These are phyloP conservation scores for Callyntrura sp. DNA, from an alignment of 2,888 invertebrate genomes.

Conservation along the genomic window DNA sequence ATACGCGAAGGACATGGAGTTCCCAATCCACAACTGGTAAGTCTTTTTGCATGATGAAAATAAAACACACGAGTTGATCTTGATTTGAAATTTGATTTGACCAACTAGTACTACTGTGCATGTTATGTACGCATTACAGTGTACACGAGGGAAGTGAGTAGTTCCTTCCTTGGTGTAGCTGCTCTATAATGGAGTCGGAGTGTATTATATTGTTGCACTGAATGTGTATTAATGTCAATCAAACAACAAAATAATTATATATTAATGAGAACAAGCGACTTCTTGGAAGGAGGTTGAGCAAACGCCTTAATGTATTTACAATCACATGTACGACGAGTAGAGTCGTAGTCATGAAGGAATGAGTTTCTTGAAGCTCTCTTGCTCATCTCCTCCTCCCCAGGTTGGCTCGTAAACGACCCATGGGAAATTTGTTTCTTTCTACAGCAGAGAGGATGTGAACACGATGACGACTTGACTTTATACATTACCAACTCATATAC, in stretches of 20 bases:
- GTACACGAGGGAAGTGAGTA: not conserved
- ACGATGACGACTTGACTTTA: not conserved
- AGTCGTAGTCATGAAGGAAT: not conserved
- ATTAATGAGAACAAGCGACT: not conserved
- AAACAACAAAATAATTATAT: conserved; percentile 22
- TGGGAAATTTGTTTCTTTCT: conserved; percentile 19
- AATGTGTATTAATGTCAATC: conserved; percentile 24
- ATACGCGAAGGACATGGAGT: conserved; percentile 82
- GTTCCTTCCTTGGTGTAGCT: too few species aligned
- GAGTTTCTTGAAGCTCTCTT: not conserved
- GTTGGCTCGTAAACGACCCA: conserved; percentile 44
- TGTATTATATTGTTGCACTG: not conserved
- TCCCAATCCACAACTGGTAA: conserved; percentile 83
- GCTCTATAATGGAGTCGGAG: not conserved
- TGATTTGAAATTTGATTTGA: not conserved
- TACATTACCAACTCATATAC: not conserved
- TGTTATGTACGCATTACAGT: not conserved
- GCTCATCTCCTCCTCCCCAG: not conserved
- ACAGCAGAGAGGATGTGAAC: conserved; percentile 26
- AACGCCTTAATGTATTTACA: not conserved
- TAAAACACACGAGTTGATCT: conserved; percentile 4
- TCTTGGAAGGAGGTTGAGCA: conserved; percentile 10
- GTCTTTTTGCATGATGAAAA: conserved; percentile 37
- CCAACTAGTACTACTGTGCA: not conserved
- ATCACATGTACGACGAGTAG: not conserved